Base-by-base conservation (phyloP, 1,140 invertebrate species). In the Drosophila grimshawi region DNA sequence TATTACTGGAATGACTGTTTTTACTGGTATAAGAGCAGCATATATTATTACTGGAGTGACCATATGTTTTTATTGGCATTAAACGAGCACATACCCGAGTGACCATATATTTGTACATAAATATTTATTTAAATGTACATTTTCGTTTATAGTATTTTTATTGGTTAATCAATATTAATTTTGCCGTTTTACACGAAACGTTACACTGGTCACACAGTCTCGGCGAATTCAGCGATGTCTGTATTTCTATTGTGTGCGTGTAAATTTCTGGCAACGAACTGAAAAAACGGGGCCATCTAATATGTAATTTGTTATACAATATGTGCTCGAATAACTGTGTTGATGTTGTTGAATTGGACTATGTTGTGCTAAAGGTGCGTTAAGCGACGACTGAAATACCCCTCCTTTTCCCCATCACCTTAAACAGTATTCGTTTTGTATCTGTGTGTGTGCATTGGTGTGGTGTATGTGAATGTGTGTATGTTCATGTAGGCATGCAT, bases 321-420 rank as follows among this genome's bases (percentile, higher is more conserved):
- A 67, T 77, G 71, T 74, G 70, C 35, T 74, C 75, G 33, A 88
- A 76, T 64, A 75, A 68, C 39, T 73, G 56, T 74, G 46, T 68
- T 68, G 43, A 43, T 29, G 62, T 74, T 41, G 37, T 88, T 48
- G 81, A 85, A 10, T 69, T 81, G n/a, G 85, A 88, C 48, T 88
- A 89, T 80, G 80, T 88, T 78, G 85, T 89, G 33, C 56, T 89
- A 70, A 88, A 88, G 81, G 83, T 85, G 30, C 32, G 80, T 62
- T 29, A 41, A 41, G 0, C 19, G 19, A 19, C 19, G 19, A 1
- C 19, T 19, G 19, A 19, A 19, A 19, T 19, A 19, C 19, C 19
- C 19, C 19, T 19, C 19, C 19, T 19, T 19, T 19, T 19, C 19
- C 19, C 19, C 19, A 19, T 19, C 19, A 1, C 19, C 19, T 19